These are phyloP conservation scores for Drosophila barbarae DNA, from an alignment of 2,888 invertebrate genomes.

Conservation along the genomic window DNA sequence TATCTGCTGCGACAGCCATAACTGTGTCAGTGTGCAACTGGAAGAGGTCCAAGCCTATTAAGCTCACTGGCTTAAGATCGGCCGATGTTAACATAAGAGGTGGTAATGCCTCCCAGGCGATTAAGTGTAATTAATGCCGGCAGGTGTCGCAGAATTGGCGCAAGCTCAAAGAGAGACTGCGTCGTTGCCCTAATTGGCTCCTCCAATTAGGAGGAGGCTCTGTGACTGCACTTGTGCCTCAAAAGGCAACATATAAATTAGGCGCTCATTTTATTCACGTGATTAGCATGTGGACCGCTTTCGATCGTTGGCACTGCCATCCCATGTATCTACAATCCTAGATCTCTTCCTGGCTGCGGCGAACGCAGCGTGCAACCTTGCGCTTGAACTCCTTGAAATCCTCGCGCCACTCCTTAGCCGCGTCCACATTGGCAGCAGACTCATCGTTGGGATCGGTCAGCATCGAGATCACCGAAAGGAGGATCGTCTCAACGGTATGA, in stretches of 20 bases:
- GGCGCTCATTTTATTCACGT: constrained; percentile 48
- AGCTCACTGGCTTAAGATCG: constrained; percentile 63
- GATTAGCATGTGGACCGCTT: constrained; percentile 41
- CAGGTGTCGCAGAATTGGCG: constrained; percentile 53
- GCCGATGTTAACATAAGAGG: constrained; percentile 33
- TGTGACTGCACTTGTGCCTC: neutral
- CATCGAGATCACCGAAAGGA: constrained; percentile 99
- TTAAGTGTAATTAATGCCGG: constrained; percentile 65
- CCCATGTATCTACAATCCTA: constrained; percentile 16
- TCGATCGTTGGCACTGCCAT: constrained; percentile 4
- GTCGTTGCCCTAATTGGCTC: constrained; percentile 29
- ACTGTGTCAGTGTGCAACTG: constrained; percentile 54
- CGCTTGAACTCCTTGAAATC: constrained; percentile 97
- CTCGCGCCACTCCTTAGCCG: constrained; percentile 99
- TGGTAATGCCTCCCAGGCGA: constrained; percentile 34
- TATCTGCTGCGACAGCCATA: constrained; percentile 25
- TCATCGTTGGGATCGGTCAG: constrained; percentile 99
- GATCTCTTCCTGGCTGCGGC: constrained; percentile 97
- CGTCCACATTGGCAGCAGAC: constrained; percentile 99
- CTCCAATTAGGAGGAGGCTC: constrained; percentile 27
- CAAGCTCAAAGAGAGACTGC: constrained; percentile 44
- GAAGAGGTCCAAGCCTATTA: constrained; percentile 59
- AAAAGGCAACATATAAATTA: constrained; percentile 21
- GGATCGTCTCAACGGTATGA: constrained; percentile 99
- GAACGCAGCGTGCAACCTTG: constrained; percentile 98